phyloP scores from a whole-genome alignment of 2,888 invertebrate species.

The Torymus aiolomorphi region DNA sequence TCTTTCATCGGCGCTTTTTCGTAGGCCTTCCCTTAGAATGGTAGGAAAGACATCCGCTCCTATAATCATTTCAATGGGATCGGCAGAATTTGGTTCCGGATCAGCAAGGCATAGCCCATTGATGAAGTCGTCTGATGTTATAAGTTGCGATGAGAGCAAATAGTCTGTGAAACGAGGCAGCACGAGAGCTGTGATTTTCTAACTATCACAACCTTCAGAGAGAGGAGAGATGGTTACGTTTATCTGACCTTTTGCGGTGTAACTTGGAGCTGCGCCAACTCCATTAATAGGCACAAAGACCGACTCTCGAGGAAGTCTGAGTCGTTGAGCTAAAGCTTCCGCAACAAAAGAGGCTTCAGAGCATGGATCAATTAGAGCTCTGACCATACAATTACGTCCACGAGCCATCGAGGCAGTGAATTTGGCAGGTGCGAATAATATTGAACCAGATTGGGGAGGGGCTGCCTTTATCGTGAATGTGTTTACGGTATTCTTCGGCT shows the following conservation, averaged over 20 bases:
- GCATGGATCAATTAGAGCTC: not conserved
- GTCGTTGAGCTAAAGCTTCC: not conserved
- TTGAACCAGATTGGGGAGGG: not conserved
- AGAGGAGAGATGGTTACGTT: not conserved
- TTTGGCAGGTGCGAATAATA: not conserved
- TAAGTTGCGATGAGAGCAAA: not conserved
- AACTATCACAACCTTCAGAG: not conserved
- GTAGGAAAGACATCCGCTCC: not conserved
- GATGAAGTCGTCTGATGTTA: not conserved
- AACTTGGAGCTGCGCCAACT: not conserved
- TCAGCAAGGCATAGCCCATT: not conserved
- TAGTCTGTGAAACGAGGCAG: not conserved
- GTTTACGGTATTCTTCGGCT: not conserved
- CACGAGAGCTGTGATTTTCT: not conserved
- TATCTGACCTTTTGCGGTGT: not conserved
- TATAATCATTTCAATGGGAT: not conserved
- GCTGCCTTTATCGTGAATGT: not conserved
- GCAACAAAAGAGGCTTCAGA: not conserved
- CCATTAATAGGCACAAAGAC: not conserved
- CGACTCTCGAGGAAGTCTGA: not conserved
- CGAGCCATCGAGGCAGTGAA: not conserved
- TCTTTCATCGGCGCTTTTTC: not conserved
- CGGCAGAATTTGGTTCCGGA: not conserved
- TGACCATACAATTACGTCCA: not conserved
- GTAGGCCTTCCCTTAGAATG: not conserved